phyloP scores from a whole-genome alignment of 2,888 invertebrate genomes.

The Tetragnatha montana region DNA sequence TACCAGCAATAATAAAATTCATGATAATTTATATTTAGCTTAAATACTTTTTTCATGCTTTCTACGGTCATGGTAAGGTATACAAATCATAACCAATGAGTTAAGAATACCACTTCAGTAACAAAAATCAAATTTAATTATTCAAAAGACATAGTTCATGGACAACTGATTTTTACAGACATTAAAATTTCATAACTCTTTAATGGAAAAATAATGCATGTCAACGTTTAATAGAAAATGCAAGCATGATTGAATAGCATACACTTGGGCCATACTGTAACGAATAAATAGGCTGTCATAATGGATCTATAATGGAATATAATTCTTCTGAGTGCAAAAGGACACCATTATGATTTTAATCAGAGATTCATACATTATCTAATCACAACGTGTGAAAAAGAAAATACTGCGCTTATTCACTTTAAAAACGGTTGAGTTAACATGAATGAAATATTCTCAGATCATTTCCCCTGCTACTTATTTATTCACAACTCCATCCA shows the following conservation, averaged over 20 bases:
- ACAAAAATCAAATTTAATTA: no score
- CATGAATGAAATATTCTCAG: background rate
- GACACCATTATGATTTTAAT: background rate
- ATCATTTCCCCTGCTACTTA: background rate
- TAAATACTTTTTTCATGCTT: no score
- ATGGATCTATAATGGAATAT: background rate
- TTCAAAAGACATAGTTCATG: no score
- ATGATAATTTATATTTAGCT: no score
- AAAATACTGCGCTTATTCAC: background rate
- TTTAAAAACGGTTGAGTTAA: background rate
- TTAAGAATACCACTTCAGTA: no score
- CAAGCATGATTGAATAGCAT: background rate
- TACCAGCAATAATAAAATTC: no score
- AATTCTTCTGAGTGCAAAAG: background rate
- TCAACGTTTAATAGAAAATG: background rate
- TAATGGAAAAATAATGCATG: no score
- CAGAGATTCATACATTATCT: background rate
- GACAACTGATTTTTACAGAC: no score
- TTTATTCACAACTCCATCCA: background rate
- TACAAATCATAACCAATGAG: no score
- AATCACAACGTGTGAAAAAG: background rate
- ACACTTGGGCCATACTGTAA: background rate
- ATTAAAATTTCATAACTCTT: no score
- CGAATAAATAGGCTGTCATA: background rate
- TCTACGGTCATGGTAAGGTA: no score